These are phyloP conservation scores for Gnatocerus cornutus DNA, from an alignment of 2,888 invertebrate species.

Conservation along the genomic window DNA sequence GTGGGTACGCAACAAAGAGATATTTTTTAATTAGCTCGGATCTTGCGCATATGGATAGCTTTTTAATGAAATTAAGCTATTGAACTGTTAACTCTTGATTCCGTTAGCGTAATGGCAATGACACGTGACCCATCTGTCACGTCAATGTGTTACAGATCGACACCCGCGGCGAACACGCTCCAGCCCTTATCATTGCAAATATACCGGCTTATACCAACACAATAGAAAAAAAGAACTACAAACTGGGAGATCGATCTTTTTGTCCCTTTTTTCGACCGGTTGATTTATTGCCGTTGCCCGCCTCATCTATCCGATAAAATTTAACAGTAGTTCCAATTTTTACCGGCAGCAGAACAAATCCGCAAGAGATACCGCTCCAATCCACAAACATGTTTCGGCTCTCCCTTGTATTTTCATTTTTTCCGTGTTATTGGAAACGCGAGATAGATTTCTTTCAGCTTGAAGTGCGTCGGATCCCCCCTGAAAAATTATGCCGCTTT, in stretches of 20 bases:
- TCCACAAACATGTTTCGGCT: slow-evolving; percentile 25
- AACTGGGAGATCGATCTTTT: slow-evolving; percentile 41
- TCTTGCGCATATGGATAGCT: slow-evolving; percentile 32
- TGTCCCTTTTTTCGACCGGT: slow-evolving; percentile 29
- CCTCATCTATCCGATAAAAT: slow-evolving; percentile 41
- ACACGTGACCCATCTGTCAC: slow-evolving; percentile 65
- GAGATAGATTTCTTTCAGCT: slow-evolving; percentile 4
- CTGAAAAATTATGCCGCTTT: neutral
- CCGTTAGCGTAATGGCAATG: slow-evolving; percentile 32
- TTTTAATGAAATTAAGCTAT: slow-evolving; percentile 47
- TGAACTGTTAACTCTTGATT: slow-evolving; percentile 41
- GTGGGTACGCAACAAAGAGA: slow-evolving; percentile 33
- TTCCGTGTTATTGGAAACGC: neutral
- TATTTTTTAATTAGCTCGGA: slow-evolving; percentile 34
- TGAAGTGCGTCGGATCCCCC: slow-evolving; percentile 5
- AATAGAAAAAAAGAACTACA: slow-evolving; percentile 45
- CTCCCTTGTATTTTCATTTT: slow-evolving; percentile 11
- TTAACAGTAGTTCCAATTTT: slow-evolving; percentile 39
- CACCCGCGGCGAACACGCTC: slow-evolving; percentile 61
- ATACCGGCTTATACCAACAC: slow-evolving; percentile 56
- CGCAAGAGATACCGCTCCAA: slow-evolving; percentile 20
- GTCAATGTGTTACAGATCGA: slow-evolving; percentile 66
- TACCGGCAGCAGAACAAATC: slow-evolving; percentile 29
- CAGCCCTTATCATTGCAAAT: slow-evolving; percentile 60
- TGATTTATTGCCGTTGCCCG: slow-evolving; percentile 43